Evolutionary conservation across 2,797 vertebrate genomes (phyloP).

Genomic region (Urocyon cinereoargenteus): DNA sequence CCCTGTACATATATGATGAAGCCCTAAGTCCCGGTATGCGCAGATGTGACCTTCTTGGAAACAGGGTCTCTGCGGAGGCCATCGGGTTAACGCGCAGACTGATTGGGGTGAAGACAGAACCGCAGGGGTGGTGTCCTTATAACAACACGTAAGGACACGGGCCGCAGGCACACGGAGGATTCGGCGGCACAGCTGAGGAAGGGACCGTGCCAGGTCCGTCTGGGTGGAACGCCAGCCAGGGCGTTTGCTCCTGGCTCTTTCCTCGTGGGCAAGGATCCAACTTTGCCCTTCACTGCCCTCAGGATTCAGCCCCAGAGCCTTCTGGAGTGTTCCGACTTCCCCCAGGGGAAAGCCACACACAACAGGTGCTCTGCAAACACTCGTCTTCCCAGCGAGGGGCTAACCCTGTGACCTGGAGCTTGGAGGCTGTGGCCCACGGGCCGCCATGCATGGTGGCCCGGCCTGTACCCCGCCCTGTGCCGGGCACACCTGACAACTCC

Average conservation of each 20-base stretch:
- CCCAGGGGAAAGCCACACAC: background rate
- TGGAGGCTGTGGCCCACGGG: no score
- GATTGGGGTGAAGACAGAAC: background rate
- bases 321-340: background rate
- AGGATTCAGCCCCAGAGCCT: background rate
- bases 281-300: background rate
- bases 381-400: no score
- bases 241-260: no score
- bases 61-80: background rate
- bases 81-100: background rate
- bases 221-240: no score
- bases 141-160: background rate
- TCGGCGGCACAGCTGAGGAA: no score
- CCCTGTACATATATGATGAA: background rate
- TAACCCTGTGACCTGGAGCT: background rate
- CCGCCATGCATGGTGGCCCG: no score
- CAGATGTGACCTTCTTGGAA: background rate
- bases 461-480: background rate
- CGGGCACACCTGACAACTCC: background rate
- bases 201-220: no score
- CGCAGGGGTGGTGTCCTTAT: background rate
- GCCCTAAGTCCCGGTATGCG: background rate
- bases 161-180: no score
- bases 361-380: fast-evolving
- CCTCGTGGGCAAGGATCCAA: background rate